These are phyloP conservation scores for Heliconius charithonia DNA, from an alignment of 2,888 invertebrate species.

Conservation along the genomic window DNA sequence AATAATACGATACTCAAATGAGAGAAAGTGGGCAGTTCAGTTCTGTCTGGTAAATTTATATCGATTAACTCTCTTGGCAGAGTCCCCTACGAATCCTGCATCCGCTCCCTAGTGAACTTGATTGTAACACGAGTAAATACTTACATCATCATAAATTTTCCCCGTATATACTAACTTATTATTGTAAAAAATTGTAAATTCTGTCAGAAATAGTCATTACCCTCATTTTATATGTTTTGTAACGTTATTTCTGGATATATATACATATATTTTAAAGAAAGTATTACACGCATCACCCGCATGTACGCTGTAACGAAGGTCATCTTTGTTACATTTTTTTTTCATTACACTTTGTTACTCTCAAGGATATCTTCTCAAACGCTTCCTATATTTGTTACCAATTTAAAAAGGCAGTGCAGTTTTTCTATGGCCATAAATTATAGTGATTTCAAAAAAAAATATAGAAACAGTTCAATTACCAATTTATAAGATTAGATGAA, in stretches of 20 bases:
- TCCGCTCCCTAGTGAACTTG: constrained; percentile 40
- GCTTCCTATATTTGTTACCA: constrained; percentile 56
- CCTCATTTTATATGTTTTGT: constrained; percentile 6
- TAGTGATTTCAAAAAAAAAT: not conserved
- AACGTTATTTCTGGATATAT: not conserved
- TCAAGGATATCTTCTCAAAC: constrained; percentile 74
- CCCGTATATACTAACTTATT: not conserved
- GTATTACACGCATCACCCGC: constrained; percentile 28
- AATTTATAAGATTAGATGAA: constrained; percentile 27
- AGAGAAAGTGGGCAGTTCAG: constrained; percentile 33
- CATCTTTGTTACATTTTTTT: constrained; percentile 29
- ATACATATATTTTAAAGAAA: constrained; percentile 22
- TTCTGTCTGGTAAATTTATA: constrained; percentile 56
- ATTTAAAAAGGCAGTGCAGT: constrained; percentile 27
- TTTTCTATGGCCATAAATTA: not conserved
- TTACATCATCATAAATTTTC: not conserved
- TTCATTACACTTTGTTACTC: constrained; percentile 68
- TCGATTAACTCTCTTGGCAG: constrained; percentile 71
- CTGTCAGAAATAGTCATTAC: constrained; percentile 16
- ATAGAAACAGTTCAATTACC: not conserved
- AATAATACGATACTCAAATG: constrained; percentile 25
- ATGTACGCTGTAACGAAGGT: constrained; percentile 35
- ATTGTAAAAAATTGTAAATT: constrained; percentile 4
- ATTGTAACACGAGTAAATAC: not conserved
- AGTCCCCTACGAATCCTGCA: constrained; percentile 65